Evolutionary conservation across 2,888 invertebrate genomes (phyloP), one percentile per base, ranked within the genome.

Genomic region (Conchocele bisecta): DNA sequence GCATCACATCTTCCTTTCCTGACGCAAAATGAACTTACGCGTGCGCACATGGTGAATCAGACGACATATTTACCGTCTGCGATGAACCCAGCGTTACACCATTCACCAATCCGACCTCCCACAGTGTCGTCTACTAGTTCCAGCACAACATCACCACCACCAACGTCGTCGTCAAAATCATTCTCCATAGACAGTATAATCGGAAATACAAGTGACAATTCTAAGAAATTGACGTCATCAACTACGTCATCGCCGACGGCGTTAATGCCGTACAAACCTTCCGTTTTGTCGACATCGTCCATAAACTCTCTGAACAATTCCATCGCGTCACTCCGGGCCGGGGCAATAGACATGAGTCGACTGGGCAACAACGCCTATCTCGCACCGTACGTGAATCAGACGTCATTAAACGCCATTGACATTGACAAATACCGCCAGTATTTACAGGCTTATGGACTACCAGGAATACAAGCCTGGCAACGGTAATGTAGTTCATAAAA

Each of bases 21-120:
- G 15, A 93, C 94, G 51, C 94, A 94, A 50, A 93, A 94, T 61
- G 93, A 94, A 39, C 89, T 94, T 31, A 93, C 94, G 20, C 92
- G 94, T 0, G 71, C 75, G 15, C 75, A 79, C 39, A 69, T 63
- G 15, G 68, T 56, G 17, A 54, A 58, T 31, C 71, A 74, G 26
- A 69, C 72, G 39, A 65, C 70, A 11, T 75, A 68, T 53, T 53
- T 74, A 1, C 60, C 75, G 37, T 71, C 59, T n/a, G 26, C 73
- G 56, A 48, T 73, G 35, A 58, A 69, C 56, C 54, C 24, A 53
- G 58, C 35, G 44, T 28, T 48, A 26, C 50, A 66, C 11, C 64
- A 56, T 26, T 71, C 82, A 22, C 65, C 75, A 44, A 58, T 78
- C 28, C 66, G 72, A 41, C 44, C 68, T 26, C 56, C 81, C 20